Evolutionary conservation across 2,888 invertebrate genomes (phyloP), one percentile per base, ranked within the genome.

Genomic region (Electrophaes corylata): DNA sequence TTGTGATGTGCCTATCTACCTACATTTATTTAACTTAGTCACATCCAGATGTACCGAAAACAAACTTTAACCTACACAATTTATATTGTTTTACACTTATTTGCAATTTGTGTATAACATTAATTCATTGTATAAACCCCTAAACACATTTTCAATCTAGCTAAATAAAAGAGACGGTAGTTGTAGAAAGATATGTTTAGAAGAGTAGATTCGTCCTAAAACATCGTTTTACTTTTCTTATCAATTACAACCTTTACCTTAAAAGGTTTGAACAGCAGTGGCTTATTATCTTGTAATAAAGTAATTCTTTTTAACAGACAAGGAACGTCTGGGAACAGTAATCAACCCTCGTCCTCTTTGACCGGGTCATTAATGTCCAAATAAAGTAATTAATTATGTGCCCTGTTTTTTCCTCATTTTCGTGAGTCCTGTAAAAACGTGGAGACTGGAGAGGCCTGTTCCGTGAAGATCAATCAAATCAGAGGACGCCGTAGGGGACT

Each of bases 301-400:
- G 59, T 53, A 60, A 67, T 63, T 66, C 66, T 66, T 73, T 73
- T 68, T 65, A 78, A 73, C 75, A 76, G 73, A 76, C 69, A 65
- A 65, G 68, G 71, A 74, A 72, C 75, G 73, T 76, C 76, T 74
- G 72, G 47, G 80, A 85, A 82, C 80, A 86, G 83, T 81, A 87
- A 86, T 86, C 82, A 84, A 86, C 88, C 86, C 83, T 84, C 84
- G 79, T 85, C 77, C 39, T 49, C 81, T 81, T 83, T 83, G 85
- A 83, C 81, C 78, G 75, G 81, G 84, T 86, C 90, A 86, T 90
- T 90, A 90, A 90, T 90, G 89, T 90, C 89, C 84, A 86, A 90
- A 91, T 89, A 86, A 89, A 87, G 89, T 88, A 90, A 91, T 91
- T 91, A 88, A 89, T 90, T 88, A 87, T 82, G 84, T 83, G 85